These are phyloP conservation scores for Tuberolachnus salignus DNA, from an alignment of 2,888 invertebrate genomes.

Conservation along the genomic window DNA sequence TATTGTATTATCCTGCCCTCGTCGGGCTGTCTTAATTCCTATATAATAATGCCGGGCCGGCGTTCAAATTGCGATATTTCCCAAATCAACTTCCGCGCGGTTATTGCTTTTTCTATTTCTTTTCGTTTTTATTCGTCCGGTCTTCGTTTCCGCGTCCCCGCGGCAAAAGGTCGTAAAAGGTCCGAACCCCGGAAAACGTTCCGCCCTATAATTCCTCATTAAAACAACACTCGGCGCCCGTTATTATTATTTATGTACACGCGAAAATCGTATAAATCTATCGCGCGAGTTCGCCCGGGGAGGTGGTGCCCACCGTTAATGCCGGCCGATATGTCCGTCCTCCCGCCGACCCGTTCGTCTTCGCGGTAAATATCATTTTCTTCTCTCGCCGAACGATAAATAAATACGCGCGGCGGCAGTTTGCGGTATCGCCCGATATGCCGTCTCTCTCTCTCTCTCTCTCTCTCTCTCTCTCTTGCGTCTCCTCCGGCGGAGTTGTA, in stretches of 20 bases:
- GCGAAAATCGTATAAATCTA: neutral
- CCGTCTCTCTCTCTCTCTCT: neutral
- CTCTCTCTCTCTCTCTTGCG: neutral
- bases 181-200: slow-evolving; percentile 49
- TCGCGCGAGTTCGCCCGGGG: neutral
- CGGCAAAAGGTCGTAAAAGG: slow-evolving; percentile 47
- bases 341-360: neutral
- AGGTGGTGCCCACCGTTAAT: no score
- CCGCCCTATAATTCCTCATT: slow-evolving; percentile 55
- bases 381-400: slow-evolving; percentile 5
- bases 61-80: slow-evolving; percentile 29
- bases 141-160: neutral
- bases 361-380: slow-evolving; percentile 43
- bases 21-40: neutral
- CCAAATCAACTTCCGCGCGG: slow-evolving; percentile 51
- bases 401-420: neutral
- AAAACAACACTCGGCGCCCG: slow-evolving; percentile 29
- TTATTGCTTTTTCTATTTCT: slow-evolving; percentile 55
- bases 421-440: neutral
- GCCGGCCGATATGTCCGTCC: neutral
- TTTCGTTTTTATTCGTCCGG: no score
- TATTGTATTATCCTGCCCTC: no score
- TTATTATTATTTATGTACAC: slow-evolving; percentile 33
- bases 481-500: no score
- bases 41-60: neutral